A percentile compares a stretch with the other conserved stretches of the same genome.
phyloP scores from a whole-genome alignment of 2,888 invertebrate species.

The Aspidiotus rigidus region DNA sequence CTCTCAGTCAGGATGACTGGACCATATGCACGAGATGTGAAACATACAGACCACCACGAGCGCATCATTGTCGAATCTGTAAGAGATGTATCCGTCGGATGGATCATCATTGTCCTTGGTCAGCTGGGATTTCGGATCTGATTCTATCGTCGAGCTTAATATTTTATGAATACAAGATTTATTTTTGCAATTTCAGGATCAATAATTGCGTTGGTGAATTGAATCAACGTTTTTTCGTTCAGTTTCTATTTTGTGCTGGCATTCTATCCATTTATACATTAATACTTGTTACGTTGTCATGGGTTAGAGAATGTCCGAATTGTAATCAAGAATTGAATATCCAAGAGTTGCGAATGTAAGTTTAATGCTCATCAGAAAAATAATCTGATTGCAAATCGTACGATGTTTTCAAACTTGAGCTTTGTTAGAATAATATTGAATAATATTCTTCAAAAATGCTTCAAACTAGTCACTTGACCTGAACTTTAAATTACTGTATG shows the following conservation, averaged over 20 bases:
- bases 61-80: slow-evolving; percentile 81
- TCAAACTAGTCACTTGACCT: too few species aligned
- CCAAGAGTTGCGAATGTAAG: slow-evolving; percentile 67
- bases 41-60: slow-evolving; percentile 70
- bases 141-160: neutral
- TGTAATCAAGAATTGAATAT: slow-evolving; percentile 56
- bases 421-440: neutral
- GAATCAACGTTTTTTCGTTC: slow-evolving; percentile 85
- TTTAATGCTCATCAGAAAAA: slow-evolving; percentile 37
- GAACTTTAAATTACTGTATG: too few species aligned
- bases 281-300: slow-evolving; percentile 59
- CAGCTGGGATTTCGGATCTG: slow-evolving; percentile 34
- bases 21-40: slow-evolving; percentile 72
- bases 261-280: slow-evolving; percentile 57
- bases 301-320: slow-evolving; percentile 60
- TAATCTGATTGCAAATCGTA: neutral
- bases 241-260: slow-evolving; percentile 74
- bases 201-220: slow-evolving; percentile 88
- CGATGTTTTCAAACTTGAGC: neutral
- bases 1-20: slow-evolving; percentile 52
- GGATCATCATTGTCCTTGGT: slow-evolving; percentile 83
- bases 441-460: neutral
- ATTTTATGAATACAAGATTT: neutral
- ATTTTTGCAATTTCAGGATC: slow-evolving; percentile 51
- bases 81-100: slow-evolving; percentile 68